These are phyloP conservation scores for Petrolisthes cinctipes DNA, from an alignment of 2,888 invertebrate genomes.

Conservation along the genomic window DNA sequence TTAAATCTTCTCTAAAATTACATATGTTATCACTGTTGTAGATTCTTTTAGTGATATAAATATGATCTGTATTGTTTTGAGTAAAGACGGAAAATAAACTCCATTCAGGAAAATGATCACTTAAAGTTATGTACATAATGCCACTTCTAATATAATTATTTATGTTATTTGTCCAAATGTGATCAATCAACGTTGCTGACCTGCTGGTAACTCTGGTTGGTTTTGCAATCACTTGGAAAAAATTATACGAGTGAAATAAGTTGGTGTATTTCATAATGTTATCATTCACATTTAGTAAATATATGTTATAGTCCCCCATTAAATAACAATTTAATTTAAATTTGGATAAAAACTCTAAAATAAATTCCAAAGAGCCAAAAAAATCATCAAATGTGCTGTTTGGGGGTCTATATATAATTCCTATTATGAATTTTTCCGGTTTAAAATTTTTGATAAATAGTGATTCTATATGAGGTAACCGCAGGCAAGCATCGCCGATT, in stretches of 20 bases:
- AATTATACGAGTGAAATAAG: background rate
- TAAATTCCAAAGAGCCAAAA: background rate
- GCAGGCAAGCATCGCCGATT: background rate
- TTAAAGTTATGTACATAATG: background rate
- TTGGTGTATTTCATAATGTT: background rate
- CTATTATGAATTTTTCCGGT: no score
- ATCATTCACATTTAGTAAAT: background rate
- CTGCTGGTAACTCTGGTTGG: background rate
- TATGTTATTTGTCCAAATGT: constrained; percentile 1
- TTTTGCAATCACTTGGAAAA: background rate
- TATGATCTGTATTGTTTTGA: constrained; percentile 11
- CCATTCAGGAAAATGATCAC: constrained; percentile 6
- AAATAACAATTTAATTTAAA: background rate
- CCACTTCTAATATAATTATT: background rate
- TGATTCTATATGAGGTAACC: background rate
- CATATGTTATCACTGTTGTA: background rate
- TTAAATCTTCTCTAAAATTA: background rate
- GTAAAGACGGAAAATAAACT: no score
- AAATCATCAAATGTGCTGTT: no score
- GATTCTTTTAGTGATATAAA: background rate
- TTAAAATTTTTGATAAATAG: background rate
- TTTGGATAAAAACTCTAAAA: background rate
- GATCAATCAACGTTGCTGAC: background rate
- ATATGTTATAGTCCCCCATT: background rate
- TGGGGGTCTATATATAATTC: no score